phyloP scores from a whole-genome alignment of 2,113 vertebrate genomes.

The Percina caprodes region DNA sequence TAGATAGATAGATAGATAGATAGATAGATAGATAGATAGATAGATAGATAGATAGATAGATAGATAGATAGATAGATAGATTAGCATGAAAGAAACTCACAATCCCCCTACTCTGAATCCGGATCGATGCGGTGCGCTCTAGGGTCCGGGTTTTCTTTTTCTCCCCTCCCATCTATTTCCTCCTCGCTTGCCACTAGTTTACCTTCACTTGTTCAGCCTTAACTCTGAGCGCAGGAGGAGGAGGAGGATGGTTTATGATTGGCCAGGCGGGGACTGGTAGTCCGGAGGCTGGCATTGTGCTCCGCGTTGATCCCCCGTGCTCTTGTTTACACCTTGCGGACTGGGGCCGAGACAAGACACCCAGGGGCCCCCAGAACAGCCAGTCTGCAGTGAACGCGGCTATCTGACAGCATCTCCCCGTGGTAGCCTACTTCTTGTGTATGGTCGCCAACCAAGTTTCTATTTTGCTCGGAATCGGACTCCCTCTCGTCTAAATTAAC shows the following conservation, averaged over 20 bases:
- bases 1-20: slow-evolving; percentile 61
- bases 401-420: slow-evolving; percentile 16
- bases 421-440: neutral
- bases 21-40: slow-evolving; percentile 51
- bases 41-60: slow-evolving; percentile 38
- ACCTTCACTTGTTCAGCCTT: slow-evolving; percentile 76
- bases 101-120: slow-evolving; percentile 26
- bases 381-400: slow-evolving; percentile 18
- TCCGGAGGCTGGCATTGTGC: slow-evolving; percentile 75
- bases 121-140: slow-evolving; percentile 20
- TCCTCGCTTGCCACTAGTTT: slow-evolving; percentile 62
- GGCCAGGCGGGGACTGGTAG: slow-evolving; percentile 78
- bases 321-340: slow-evolving; percentile 83
- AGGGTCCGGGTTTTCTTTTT: slow-evolving; percentile 78
- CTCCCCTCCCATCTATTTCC: slow-evolving; percentile 69
- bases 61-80: slow-evolving; percentile 24
- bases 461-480: slow-evolving; percentile 4
- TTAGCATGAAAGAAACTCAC: neutral
- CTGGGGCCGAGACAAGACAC: slow-evolving; percentile 43
- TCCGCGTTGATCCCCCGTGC: slow-evolving; percentile 70
- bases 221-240: slow-evolving; percentile 72
- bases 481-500: neutral
- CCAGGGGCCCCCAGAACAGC: slow-evolving; percentile 27
- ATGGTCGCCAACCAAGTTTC: slow-evolving; percentile 36
- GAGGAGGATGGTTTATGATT: slow-evolving; percentile 80